Percentiles rank a stretch among this genome's conserved stretches.
Conservation (phyloP, 2,113 vertebrate species). For the Porphyrio hochstetteri region DNA sequence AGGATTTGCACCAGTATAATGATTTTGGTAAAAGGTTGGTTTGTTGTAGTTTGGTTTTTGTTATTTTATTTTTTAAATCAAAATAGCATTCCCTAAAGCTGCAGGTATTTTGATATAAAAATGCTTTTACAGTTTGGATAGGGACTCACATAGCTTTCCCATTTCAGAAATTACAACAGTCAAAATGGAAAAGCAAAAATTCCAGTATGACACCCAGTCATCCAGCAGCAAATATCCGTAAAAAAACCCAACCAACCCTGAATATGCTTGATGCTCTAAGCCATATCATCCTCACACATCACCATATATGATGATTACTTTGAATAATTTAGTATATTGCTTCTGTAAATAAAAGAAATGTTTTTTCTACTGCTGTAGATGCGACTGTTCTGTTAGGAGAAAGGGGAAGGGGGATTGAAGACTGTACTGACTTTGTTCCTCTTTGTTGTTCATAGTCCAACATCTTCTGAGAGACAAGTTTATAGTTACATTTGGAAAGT, state of each 20-base stretch:
- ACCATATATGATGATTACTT: background rate
- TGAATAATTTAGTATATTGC: background rate
- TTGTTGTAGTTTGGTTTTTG: background rate
- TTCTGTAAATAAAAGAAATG: background rate
- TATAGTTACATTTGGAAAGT: background rate
- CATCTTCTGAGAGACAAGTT: background rate
- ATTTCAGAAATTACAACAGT: background rate
- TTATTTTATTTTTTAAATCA: background rate
- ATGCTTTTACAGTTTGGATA: background rate
- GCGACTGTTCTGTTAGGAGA: background rate
- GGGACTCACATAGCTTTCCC: background rate
- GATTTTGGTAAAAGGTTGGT: background rate
- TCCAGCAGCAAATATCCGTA: background rate
- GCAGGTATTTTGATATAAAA: background rate
- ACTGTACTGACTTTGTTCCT: background rate
- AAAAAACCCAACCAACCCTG: background rate
- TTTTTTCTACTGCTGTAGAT: background rate
- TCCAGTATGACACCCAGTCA: background rate
- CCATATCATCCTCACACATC: background rate
- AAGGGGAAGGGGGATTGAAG: background rate
- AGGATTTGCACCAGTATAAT: background rate
- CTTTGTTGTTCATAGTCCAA: background rate
- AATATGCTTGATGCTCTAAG: background rate
- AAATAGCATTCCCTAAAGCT: background rate
- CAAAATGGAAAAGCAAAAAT: constrained; percentile 9